phyloP scores from a whole-genome alignment of 92 coral and sea anemone genomes.

The Muricea muricata region DNA sequence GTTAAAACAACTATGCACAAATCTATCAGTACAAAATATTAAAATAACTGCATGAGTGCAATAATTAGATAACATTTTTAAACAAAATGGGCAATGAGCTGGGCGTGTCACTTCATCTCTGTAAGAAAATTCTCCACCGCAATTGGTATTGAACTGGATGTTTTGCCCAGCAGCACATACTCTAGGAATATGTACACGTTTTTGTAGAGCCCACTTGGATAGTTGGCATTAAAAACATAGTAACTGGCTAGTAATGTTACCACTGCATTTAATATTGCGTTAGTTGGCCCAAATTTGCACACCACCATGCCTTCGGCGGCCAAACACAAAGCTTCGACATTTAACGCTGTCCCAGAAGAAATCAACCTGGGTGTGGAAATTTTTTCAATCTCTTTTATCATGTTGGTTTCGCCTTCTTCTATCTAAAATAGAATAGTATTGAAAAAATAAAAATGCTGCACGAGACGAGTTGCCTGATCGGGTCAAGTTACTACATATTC shows the following conservation, averaged over 20 bases:
- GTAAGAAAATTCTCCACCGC: conserved; percentile 1
- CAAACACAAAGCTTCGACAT: conserved; percentile 20
- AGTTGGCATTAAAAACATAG: conserved; percentile 26
- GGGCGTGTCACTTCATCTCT: not conserved
- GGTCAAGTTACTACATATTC: not conserved
- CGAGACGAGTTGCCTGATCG: not conserved
- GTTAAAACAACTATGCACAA: too few species aligned
- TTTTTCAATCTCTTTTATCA: conserved; percentile 9
- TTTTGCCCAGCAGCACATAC: not conserved
- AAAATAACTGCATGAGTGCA: too few species aligned
- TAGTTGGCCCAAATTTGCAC: conserved; percentile 44
- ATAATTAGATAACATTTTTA: too few species aligned
- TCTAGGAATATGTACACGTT: conserved; percentile 31
- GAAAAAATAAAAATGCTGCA: not conserved
- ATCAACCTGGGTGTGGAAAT: conserved; percentile 20
- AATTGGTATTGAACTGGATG: not conserved
- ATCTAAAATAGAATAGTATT: not conserved
- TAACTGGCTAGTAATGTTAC: conserved; percentile 38
- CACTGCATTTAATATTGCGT: conserved; percentile 35
- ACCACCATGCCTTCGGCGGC: conserved; percentile 45
- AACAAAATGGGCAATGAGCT: not conserved
- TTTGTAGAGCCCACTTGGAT: conserved; percentile 34
- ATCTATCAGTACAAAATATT: too few species aligned
- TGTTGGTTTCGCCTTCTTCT: conserved; percentile 8
- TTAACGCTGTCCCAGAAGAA: conserved; percentile 30